Percentiles rank a stretch among this genome's conserved stretches.
Conservation (phyloP, 2,888 invertebrate genomes). For the Eupithecia subfuscata region DNA sequence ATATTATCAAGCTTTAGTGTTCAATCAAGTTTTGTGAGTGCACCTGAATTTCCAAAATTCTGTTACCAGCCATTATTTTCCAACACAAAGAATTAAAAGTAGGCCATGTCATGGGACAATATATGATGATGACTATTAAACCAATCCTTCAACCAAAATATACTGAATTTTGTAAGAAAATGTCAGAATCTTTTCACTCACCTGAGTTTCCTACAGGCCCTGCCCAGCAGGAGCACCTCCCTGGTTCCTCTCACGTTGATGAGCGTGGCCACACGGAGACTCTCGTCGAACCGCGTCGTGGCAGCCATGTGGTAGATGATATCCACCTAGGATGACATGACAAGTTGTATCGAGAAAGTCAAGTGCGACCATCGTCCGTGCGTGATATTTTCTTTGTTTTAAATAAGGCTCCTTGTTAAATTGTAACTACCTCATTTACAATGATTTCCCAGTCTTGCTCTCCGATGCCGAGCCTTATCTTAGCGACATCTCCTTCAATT, state of each 20-base stretch:
- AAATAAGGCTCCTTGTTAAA: neutral
- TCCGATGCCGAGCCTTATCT: conserved; percentile 22
- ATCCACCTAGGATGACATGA: conserved; percentile 38
- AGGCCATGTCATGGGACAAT: too few species aligned
- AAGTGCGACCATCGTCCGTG: too few species aligned
- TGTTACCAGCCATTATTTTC: too few species aligned
- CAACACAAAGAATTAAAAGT: too few species aligned
- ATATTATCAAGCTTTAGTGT: too few species aligned
- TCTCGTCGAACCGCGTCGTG: conserved; percentile 91
- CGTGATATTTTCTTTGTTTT: too few species aligned
- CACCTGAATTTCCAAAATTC: too few species aligned
- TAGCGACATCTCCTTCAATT: conserved; percentile 22
- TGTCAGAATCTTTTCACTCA: neutral
- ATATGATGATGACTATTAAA: too few species aligned
- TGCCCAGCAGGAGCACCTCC: conserved; percentile 46
- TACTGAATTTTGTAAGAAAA: too few species aligned
- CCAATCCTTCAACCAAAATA: too few species aligned
- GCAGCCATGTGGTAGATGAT: conserved; percentile 72
- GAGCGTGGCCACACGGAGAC: conserved; percentile 90
- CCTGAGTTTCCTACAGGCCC: conserved; percentile 11
- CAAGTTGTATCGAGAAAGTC: too few species aligned
- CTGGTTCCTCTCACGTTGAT: conserved; percentile 95
- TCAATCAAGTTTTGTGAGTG: too few species aligned
- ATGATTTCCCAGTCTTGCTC: conserved; percentile 22
- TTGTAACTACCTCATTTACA: conserved; percentile 14